phyloP scores from a whole-genome alignment of 2,797 vertebrate genomes.

The Melanotaenia nigrans region DNA sequence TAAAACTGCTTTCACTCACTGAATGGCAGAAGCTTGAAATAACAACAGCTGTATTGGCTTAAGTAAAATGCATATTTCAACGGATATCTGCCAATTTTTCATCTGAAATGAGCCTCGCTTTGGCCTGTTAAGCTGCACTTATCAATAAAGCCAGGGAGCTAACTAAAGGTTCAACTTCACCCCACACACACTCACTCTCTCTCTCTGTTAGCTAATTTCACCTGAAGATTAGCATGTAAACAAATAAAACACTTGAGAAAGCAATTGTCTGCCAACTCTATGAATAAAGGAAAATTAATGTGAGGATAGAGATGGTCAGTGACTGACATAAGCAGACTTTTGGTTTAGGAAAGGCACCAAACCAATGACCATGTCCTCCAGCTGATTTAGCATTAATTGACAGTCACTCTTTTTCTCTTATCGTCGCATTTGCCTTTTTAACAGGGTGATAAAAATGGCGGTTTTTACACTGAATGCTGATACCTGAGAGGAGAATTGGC shows the following conservation, averaged over 20 bases:
- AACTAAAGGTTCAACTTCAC: slow-evolving; percentile 23
- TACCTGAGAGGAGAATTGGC: slow-evolving; percentile 15
- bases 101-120: slow-evolving; percentile 45
- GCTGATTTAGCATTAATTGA: slow-evolving; percentile 65
- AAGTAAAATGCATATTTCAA: slow-evolving; percentile 73
- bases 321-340: slow-evolving; percentile 37
- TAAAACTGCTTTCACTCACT: slow-evolving; percentile 57
- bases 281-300: background rate
- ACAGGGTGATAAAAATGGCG: slow-evolving; percentile 31
- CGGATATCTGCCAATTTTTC: slow-evolving; percentile 57
- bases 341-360: slow-evolving; percentile 18
- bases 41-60: slow-evolving; percentile 60
- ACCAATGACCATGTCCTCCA: slow-evolving; percentile 36
- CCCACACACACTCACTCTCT: slow-evolving; percentile 4
- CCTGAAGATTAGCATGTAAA: slow-evolving; percentile 46
- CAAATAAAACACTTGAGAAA: slow-evolving; percentile 48
- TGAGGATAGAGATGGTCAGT: background rate
- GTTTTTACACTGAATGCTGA: slow-evolving; percentile 41
- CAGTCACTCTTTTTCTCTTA: slow-evolving; percentile 60
- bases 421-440: slow-evolving; percentile 53
- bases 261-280: slow-evolving; percentile 26
- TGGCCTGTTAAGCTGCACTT: slow-evolving; percentile 20
- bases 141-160: slow-evolving; percentile 7
- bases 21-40: slow-evolving; percentile 49
- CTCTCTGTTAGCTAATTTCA: slow-evolving; percentile 22